Percentiles rank a stretch among this genome's conserved stretches.
phyloP scores from a whole-genome alignment of 2,888 invertebrate species.

The Pyralis farinalis region DNA sequence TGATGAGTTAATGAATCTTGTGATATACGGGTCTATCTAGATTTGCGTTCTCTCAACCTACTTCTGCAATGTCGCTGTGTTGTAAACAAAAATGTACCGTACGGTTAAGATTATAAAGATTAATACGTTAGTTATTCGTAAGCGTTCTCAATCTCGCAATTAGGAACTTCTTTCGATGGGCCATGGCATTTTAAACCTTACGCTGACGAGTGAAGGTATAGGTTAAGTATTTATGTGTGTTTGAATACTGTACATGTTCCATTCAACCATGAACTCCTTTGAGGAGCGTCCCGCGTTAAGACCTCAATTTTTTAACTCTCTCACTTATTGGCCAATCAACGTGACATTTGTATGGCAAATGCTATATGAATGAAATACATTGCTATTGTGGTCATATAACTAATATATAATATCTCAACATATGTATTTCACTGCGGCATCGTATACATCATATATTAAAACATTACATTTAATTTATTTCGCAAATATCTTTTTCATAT shows the following conservation, averaged over 20 bases:
- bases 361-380: conserved; percentile 30
- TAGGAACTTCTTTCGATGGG: conserved; percentile 56
- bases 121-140: conserved; percentile 50
- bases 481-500: too few species aligned
- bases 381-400: conserved; percentile 44
- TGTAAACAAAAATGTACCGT: conserved; percentile 57
- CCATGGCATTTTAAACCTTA: conserved; percentile 52
- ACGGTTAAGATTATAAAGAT: conserved; percentile 50
- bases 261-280: conserved; percentile 79
- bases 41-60: conserved; percentile 77
- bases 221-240: conserved; percentile 30
- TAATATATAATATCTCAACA: too few species aligned
- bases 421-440: too few species aligned
- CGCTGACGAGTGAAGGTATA: conserved; percentile 35
- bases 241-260: conserved; percentile 67
- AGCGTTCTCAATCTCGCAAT: conserved; percentile 72
- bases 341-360: conserved; percentile 67
- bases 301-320: conserved; percentile 78
- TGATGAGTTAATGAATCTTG: conserved; percentile 70
- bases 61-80: conserved; percentile 65
- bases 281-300: conserved; percentile 75
- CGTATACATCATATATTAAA: too few species aligned
- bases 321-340: conserved; percentile 76
- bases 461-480: too few species aligned
- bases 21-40: conserved; percentile 71